phyloP scores from a whole-genome alignment of 92 coral and sea anemone species.

The Actinostola sp. region DNA sequence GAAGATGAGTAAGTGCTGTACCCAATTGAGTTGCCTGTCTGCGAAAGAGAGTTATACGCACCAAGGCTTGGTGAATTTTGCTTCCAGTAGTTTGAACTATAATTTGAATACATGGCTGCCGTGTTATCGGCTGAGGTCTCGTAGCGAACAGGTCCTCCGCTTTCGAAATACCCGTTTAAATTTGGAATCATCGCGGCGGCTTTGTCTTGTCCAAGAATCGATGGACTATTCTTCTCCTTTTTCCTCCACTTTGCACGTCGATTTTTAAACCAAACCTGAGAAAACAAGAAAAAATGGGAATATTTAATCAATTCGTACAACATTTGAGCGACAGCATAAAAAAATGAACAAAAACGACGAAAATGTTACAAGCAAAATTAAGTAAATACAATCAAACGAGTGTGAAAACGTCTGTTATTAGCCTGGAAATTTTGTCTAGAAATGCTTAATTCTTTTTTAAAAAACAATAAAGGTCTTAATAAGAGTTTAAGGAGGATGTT shows the following conservation, averaged over 20 bases:
- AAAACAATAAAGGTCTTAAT: conserved; percentile 29
- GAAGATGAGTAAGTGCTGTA: conserved; percentile 72
- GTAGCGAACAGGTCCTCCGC: conserved; percentile 71
- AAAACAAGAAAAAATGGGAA: conserved; percentile 15
- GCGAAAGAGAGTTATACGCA: conserved; percentile 63
- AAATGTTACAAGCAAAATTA: neutral
- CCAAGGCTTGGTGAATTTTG: conserved; percentile 61
- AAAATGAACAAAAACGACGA: conserved; percentile 5
- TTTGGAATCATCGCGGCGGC: conserved; percentile 69
- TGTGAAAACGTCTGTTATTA: conserved; percentile 9
- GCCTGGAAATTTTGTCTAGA: conserved; percentile 16
- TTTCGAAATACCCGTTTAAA: conserved; percentile 77
- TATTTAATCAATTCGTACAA: too few species aligned
- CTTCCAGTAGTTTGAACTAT: conserved; percentile 86
- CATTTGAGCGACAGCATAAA: too few species aligned
- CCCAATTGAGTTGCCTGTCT: conserved; percentile 66
- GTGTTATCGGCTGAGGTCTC: conserved; percentile 75
- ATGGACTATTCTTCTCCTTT: conserved; percentile 89
- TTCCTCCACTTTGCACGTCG: conserved; percentile 98
- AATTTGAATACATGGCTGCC: conserved; percentile 77
- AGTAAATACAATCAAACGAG: conserved; percentile 15
- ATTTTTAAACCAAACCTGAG: conserved; percentile 97
- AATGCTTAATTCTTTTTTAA: conserved; percentile 18
- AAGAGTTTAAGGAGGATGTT: conserved; percentile 13
- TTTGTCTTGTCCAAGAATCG: conserved; percentile 84